phyloP scores from a whole-genome alignment of 2,888 invertebrate species.

The Blastobasis adustella region DNA sequence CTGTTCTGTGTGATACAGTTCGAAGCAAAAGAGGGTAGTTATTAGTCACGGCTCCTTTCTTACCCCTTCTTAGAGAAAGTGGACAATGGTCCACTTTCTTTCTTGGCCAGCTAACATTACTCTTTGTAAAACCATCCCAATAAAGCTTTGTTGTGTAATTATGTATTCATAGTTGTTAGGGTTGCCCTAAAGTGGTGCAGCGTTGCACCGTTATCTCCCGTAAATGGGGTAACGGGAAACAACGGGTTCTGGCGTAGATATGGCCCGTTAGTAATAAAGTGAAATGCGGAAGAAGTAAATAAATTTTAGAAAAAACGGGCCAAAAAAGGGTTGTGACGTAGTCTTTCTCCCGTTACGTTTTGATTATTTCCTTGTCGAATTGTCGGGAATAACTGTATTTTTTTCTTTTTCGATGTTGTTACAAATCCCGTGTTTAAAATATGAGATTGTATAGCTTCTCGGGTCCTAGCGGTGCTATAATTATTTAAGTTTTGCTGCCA shows the following conservation, averaged over 20 bases:
- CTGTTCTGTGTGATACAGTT: slow-evolving; percentile 9
- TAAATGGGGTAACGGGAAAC: slow-evolving; percentile 53
- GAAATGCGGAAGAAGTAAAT: slow-evolving; percentile 24
- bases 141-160: slow-evolving; percentile 65
- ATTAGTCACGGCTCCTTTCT: slow-evolving; percentile 50
- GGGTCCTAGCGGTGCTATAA: too few relatives aligned
- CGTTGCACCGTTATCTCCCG: slow-evolving; percentile 40
- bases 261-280: slow-evolving; percentile 24
- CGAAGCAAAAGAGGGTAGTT: slow-evolving; percentile 24
- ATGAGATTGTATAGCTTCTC: too few relatives aligned
- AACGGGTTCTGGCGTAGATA: slow-evolving; percentile 27
- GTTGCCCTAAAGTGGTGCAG: slow-evolving; percentile 64
- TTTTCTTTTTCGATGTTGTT: too few relatives aligned
- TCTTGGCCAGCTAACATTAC: slow-evolving; percentile 50
- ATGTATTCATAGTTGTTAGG: slow-evolving; percentile 51
- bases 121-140: slow-evolving; percentile 56
- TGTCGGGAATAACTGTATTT: too few relatives aligned
- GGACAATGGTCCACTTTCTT: slow-evolving; percentile 47
- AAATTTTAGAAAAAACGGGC: slow-evolving; percentile 40
- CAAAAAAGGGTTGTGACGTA: slow-evolving; percentile 21
- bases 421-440: too few relatives aligned
- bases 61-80: slow-evolving; percentile 63
- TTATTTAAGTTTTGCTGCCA: too few relatives aligned
- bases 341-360: slow-evolving; percentile 2
- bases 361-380: neutral